These are phyloP conservation scores for Pelochelys cantorii DNA, from an alignment of 2,797 vertebrate species.

Conservation along the genomic window DNA sequence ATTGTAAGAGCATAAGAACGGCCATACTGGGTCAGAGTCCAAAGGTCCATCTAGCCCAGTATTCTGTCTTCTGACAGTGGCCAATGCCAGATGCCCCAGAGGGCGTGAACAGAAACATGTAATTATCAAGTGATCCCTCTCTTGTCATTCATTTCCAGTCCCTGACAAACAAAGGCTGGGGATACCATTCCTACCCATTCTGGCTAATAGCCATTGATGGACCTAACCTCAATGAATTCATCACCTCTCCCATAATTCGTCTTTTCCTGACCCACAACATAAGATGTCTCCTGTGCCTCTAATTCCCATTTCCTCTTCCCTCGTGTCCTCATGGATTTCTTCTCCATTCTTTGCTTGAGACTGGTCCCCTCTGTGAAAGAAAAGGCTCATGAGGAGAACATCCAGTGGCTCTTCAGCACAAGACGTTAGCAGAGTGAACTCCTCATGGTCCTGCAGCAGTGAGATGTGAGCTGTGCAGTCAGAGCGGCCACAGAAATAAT, in stretches of 20 bases:
- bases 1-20: too few relatives aligned
- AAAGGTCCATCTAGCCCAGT: too few relatives aligned
- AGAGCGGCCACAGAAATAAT: not conserved
- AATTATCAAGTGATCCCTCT: too few relatives aligned
- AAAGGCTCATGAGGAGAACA: not conserved
- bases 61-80: too few relatives aligned
- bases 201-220: too few relatives aligned
- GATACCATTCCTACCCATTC: too few relatives aligned
- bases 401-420: not conserved
- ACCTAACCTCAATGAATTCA: too few relatives aligned
- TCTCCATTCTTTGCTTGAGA: not conserved
- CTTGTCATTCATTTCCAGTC: too few relatives aligned
- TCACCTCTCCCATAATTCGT: not conserved
- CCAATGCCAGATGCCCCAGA: too few relatives aligned
- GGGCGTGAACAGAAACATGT: too few relatives aligned
- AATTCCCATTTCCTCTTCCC: not conserved
- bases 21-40: too few relatives aligned
- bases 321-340: not conserved
- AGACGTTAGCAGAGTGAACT: accelerated
- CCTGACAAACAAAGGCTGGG: too few relatives aligned
- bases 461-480: not conserved
- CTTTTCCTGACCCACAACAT: not conserved
- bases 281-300: not conserved
- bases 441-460: not conserved
- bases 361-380: not conserved